Percentiles rank a stretch among this genome's conserved stretches.
Conservation (phyloP, 2,888 invertebrate species). For the Thera obeliscata region DNA sequence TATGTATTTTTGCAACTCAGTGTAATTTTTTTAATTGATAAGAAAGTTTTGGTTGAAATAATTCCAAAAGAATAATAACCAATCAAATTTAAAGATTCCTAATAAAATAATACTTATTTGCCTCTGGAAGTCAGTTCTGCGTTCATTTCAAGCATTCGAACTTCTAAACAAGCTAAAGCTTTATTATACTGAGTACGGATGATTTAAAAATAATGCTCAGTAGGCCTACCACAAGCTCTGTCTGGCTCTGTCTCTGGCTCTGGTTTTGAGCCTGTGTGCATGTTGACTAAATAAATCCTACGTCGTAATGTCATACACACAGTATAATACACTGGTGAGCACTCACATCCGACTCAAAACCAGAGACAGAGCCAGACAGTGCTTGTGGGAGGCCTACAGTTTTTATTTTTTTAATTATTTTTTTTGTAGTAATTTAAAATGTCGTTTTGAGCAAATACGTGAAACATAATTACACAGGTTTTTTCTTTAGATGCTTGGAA, state of each 20-base stretch:
- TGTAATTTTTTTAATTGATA: neutral
- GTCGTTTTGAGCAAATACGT: neutral
- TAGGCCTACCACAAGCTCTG: too few species aligned
- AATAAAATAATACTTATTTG: conserved; percentile 20
- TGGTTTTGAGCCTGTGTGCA: too few species aligned
- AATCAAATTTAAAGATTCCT: neutral
- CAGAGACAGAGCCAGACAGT: too few species aligned
- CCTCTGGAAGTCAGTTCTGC: conserved; percentile 31
- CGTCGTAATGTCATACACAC: too few species aligned
- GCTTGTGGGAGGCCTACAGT: too few species aligned
- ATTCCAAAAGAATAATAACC: neutral
- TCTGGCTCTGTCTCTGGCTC: too few species aligned
- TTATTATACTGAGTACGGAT: conserved; percentile 10
- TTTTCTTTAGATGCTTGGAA: neutral
- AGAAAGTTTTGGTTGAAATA: neutral
- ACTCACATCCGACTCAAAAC: too few species aligned
- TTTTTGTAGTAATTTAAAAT: too few species aligned
- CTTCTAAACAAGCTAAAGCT: conserved; percentile 41
- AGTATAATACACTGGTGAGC: too few species aligned
- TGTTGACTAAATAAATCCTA: too few species aligned
- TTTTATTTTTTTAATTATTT: too few species aligned
- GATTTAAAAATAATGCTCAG: neutral
- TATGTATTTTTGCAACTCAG: conserved; percentile 1
- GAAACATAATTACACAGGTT: too few species aligned
- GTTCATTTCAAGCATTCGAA: conserved; percentile 38